Evolutionary conservation across 2,113 vertebrate genomes (phyloP).

Genomic region (Dasyornis broadbenti): DNA sequence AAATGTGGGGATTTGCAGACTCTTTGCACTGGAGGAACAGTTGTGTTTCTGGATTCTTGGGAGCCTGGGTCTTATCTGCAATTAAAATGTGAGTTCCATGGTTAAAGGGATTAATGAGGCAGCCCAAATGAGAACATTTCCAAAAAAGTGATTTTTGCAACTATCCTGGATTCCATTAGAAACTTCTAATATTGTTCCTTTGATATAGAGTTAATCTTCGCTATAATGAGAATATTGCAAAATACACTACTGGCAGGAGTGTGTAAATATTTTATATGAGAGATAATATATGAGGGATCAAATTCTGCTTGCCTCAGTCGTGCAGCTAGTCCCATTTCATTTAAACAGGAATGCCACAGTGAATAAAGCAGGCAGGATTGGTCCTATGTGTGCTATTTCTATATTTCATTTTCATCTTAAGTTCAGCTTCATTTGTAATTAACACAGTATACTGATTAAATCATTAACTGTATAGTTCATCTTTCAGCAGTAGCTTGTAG

Average conservation of each 20-base stretch:
- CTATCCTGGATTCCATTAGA: not conserved
- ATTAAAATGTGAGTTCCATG: not conserved
- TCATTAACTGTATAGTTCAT: slow-evolving; percentile 23
- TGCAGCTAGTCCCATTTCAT: not conserved
- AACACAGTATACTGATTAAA: slow-evolving; percentile 44
- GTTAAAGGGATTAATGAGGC: slow-evolving; percentile 17
- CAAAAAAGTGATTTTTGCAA: not conserved
- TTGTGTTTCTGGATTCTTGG: not conserved
- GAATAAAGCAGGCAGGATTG: not conserved
- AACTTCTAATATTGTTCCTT: not conserved
- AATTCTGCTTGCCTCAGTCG: not conserved
- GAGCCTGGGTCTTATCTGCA: not conserved
- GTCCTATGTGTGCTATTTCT: not conserved
- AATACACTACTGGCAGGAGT: not conserved
- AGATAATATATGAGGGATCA: not conserved
- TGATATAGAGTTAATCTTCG: not conserved
- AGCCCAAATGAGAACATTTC: not conserved
- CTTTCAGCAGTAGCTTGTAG: slow-evolving; percentile 16
- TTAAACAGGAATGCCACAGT: not conserved
- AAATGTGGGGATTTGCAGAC: not conserved
- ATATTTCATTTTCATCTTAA: not conserved
- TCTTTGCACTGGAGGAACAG: not conserved
- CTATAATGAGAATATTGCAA: not conserved
- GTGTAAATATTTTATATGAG: not conserved
- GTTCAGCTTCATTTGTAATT: slow-evolving; percentile 42